Conservation (phyloP, 2,797 vertebrate genomes). For the Podargus strigoides region DNA sequence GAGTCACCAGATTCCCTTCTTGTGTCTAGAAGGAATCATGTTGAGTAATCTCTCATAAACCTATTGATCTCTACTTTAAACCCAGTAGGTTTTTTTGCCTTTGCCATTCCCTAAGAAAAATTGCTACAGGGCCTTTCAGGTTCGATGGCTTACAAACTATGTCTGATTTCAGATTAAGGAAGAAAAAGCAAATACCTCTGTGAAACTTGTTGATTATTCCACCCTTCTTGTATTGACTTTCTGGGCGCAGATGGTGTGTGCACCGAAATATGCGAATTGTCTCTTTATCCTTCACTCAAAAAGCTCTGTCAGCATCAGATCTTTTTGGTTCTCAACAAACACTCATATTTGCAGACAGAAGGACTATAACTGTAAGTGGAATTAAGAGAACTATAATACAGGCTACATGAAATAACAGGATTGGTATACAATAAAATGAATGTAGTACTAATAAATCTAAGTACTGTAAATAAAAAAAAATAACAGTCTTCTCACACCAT, state of each 20-base stretch:
- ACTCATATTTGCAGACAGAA: not conserved
- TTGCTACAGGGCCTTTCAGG: not conserved
- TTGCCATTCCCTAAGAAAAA: not conserved
- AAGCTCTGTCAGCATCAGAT: not conserved
- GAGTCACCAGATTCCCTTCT: not conserved
- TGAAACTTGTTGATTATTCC: not conserved
- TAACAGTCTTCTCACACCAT: not conserved
- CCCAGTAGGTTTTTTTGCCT: not conserved
- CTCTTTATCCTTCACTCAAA: not conserved
- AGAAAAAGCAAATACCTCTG: not conserved
- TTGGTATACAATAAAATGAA: not conserved
- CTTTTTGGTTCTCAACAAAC: not conserved
- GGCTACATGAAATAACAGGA: not conserved
- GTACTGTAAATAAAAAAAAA: not conserved
- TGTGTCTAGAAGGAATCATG: not conserved
- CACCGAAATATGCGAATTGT: not conserved
- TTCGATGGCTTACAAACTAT: not conserved
- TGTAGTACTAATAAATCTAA: not conserved
- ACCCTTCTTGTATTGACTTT: constrained; percentile 17
- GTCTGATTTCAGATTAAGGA: not conserved
- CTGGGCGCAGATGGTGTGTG: not conserved
- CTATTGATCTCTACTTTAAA: not conserved
- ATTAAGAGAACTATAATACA: not conserved
- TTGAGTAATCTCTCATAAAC: not conserved
- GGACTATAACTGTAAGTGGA: not conserved